Evolutionary conservation across 2,888 invertebrate species (phyloP).

Genomic region (Cancer borealis): DNA sequence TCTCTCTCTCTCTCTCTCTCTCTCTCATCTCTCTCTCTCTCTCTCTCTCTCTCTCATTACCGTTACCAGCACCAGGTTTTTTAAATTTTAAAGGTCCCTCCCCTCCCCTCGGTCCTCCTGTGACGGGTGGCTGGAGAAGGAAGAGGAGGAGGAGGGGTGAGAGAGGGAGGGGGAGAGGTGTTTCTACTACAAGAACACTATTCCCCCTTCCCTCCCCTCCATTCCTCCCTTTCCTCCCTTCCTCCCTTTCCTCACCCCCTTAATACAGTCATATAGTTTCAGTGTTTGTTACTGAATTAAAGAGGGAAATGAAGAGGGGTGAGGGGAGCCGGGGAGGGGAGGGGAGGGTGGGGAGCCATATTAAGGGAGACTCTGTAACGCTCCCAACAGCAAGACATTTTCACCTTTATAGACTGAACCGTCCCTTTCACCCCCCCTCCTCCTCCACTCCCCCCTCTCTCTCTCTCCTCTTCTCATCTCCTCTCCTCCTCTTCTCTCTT

Average conservation of each 20-base stretch:
- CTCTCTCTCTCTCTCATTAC: background rate
- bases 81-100: constrained; percentile 29
- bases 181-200: background rate
- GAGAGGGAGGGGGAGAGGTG: background rate
- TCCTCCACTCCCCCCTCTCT: background rate
- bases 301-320: background rate
- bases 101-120: background rate
- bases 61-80: background rate
- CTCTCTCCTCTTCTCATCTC: background rate
- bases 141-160: background rate
- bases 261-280: background rate
- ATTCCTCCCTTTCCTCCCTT: background rate
- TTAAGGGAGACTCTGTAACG: background rate
- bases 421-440: background rate
- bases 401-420: background rate
- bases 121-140: background rate
- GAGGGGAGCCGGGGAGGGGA: background rate
- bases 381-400: background rate
- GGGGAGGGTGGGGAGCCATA: background rate
- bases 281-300: constrained; percentile 17
- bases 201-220: background rate
- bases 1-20: constrained; percentile 1
- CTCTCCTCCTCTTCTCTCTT: background rate
- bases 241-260: background rate
- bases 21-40: constrained; percentile 24